Evolutionary conservation across 37 sponge, comb jelly and placozoan species (phyloP), one percentile per base, ranked within the genome.

Genomic region (Spongilla lacustris): DNA sequence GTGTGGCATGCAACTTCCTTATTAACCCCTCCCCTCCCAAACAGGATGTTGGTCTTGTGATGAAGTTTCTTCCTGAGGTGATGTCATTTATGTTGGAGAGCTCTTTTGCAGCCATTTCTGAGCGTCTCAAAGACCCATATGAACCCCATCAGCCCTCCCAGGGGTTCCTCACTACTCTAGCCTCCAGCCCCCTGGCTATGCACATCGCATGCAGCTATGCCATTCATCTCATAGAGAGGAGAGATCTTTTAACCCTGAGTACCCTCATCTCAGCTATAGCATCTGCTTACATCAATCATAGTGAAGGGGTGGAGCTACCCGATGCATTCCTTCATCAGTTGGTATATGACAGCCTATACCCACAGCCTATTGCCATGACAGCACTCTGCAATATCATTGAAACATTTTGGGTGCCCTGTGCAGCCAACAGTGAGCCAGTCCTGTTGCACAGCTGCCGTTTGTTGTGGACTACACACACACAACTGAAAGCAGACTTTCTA

Each of bases 321-420:
- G 94, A 94, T 69, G 78, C 85, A 23, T 94, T 88, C 79, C 81
- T 94, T 22, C 91, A 94, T 73, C 67, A 50, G n/a, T 4, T 94
- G 11, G 94, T 88, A 5, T 41, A 73, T n/a, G 24, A 35, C 22
- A 69, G 28, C 28, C 26, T 28, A 0, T 76, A 84, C 9, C 24
- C 76, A 5, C 85, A 83, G 13, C 19, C 50, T 24, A 23, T 94
- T 28, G 58, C 73, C 12, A 91, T 88, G 49, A 41, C 77, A 12
- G 74, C 67, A 3, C 35, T 84, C 24, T 49, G 68, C 50, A 21
- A 70, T 10, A 77, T 94, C 1, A 34, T 94, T 36, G 84, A 74
- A 41, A 83, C 90, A 23, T 94, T 94, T 41, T 94, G 86, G 76
- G 33, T 94, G 46, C 85, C 88, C 0, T 94, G 94, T 66, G 73